Base-by-base conservation (phyloP, 2,888 invertebrate genomes). In the Dasypolia templi region DNA sequence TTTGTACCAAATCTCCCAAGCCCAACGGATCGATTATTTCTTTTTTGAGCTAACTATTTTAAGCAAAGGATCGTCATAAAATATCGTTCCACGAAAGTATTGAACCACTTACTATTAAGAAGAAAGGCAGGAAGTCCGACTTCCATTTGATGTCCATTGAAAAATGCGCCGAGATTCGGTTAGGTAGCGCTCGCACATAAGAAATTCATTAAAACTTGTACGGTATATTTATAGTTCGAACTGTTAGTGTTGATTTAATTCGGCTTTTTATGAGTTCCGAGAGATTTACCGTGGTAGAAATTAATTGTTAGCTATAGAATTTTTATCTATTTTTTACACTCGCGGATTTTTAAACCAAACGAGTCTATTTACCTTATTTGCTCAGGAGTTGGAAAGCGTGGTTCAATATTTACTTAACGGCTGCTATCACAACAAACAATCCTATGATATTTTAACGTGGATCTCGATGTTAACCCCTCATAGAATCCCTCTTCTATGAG, bases 171-270 rank as follows among this genome's bases (percentile, higher is more conserved):
- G 63, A 71, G 70, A 69, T 78, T 77, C 66, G 70, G 78, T 68
- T 76, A 70, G 75, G 66, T 69, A 71, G 78, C 49, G 82, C 77
- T 61, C 75, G 73, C 51, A 68, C 64, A 51, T 72, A 79, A 84
- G 59, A 68, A 75, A 79, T 79, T 71, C 65, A 72, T 81, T 82
- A 75, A 85, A 87, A 75, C 72, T 85, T 80, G 72, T 81, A 65
- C 67, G 61, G 53, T 78, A 75, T 87, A 87, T 87, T 79, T 85
- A 63, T 85, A 79, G 84, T 83, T 75, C 75, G 79, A 87, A 85
- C 67, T 75, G 75, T 77, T 67, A 58, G 69, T 74, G 70, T 83
- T 77, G 74, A 75, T 87, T 83, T 75, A 75, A 77, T 67, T 74
- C 22, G 26, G 59, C 29, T 63, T 77, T 86, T 76, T 78, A 86